Conservation (phyloP, 2,113 vertebrate species). For the Anguilla japonica region DNA sequence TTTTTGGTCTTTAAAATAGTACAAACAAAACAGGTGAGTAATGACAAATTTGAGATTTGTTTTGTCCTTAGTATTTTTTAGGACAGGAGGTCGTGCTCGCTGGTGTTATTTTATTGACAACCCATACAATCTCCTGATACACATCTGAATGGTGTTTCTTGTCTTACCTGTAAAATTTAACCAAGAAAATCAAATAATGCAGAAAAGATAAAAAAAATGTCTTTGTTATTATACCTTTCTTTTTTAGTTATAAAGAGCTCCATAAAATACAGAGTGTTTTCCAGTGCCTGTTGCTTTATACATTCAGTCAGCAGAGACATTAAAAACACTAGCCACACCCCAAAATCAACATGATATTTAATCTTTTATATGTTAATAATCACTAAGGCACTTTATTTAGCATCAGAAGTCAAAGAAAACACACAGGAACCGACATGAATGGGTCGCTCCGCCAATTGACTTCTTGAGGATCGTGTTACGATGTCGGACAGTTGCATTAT, state of each 20-base stretch:
- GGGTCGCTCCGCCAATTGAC: background rate
- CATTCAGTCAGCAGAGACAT: background rate
- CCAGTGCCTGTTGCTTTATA: constrained; percentile 7
- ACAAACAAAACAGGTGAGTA: background rate
- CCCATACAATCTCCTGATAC: background rate
- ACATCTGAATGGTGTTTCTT: background rate
- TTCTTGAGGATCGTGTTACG: constrained; percentile 17
- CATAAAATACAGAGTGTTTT: background rate
- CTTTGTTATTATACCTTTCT: background rate
- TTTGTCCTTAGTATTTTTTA: background rate
- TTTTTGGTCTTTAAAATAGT: constrained; percentile 12
- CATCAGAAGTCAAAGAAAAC: constrained; percentile 3
- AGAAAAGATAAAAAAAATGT: background rate
- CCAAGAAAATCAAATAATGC: background rate
- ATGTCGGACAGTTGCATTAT: constrained; percentile 26
- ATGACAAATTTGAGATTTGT: background rate
- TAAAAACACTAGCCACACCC: constrained; percentile 18
- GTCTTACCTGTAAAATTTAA: background rate
- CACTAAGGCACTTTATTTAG: background rate
- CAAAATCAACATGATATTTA: constrained; percentile 7
- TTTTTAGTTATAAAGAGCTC: background rate
- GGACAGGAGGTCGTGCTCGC: background rate
- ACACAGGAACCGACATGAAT: background rate
- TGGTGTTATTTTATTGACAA: background rate
- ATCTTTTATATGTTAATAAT: constrained; percentile 12